A percentile compares a stretch with the other conserved stretches of the same genome.
These are phyloP conservation scores for Microctenopoma steveboyesi DNA, from an alignment of 2,797 vertebrate species.

Conservation along the genomic window DNA sequence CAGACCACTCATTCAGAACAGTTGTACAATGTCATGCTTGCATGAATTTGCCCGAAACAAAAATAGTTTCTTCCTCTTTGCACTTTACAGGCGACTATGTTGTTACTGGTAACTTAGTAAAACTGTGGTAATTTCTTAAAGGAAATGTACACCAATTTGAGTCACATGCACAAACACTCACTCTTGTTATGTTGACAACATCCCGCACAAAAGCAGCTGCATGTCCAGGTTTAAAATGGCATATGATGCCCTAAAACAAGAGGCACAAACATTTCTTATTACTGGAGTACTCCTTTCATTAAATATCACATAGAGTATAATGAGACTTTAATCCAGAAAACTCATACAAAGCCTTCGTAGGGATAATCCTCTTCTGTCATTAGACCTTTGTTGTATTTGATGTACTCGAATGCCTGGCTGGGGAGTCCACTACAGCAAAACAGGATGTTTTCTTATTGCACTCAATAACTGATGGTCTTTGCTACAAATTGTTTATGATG, in stretches of 20 bases:
- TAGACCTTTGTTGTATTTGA: slow-evolving; percentile 88
- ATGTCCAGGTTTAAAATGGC: slow-evolving; percentile 79
- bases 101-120: neutral
- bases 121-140: neutral
- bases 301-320: neutral
- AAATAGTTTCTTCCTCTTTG: neutral
- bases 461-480: no score
- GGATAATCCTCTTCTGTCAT: slow-evolving; percentile 89
- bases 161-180: slow-evolving; percentile 56
- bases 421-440: slow-evolving; percentile 86
- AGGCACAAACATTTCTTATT: neutral
- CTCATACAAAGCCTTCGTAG: slow-evolving; percentile 82
- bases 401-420: slow-evolving; percentile 94
- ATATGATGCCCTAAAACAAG: slow-evolving; percentile 50
- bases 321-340: neutral
- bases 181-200: slow-evolving; percentile 86
- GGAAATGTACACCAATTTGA: neutral
- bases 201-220: slow-evolving; percentile 86
- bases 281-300: neutral
- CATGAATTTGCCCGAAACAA: neutral
- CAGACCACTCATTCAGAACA: neutral
- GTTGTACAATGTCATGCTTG: neutral
- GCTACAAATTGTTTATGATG: no score
- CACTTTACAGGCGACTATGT: neutral
- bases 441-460: neutral